Base-by-base conservation (phyloP, 1,140 invertebrate genomes). In the Pseudachorutes palmiensis region DNA sequence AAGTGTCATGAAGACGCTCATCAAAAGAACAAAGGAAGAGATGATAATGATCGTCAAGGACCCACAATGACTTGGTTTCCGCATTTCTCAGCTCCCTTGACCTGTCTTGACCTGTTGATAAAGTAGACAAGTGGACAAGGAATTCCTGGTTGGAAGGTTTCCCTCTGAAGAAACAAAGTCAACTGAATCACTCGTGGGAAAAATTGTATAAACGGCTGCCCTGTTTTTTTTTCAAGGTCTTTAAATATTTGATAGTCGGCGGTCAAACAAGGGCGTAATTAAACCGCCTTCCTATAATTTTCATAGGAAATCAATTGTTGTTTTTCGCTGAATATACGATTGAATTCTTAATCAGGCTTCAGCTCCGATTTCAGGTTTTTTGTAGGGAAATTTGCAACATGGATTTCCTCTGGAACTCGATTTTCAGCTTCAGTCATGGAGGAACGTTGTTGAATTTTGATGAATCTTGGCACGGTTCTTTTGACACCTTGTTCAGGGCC, bases 181-280 rank as follows among this genome's bases (percentile, higher is more conserved):
- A n/a, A n/a, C n/a, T n/a, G 36, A 45, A 9, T 45, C 9, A 45
- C 36, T 45, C 19, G 9, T 45, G 19, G 36, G 36, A 19, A 45
- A 19, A 12, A 12, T 45, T 9, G 19, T 12, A 45, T 45, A 12
- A 19, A 45, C 9, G 19, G 19, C 36, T 45, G 36, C 9, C 9
- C 36, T 45, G 36, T 45, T 45, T n/a, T n/a, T n/a, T n/a, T 45
- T 45, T 45, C 36, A 45, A 45, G 36, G 36, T 45, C 36, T 45
- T 9, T 45, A 19, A 45, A 45, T 45, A 45, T 45, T 45, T 45
- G 36, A 45, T 45, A 45, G 36, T 12, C 19, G 36, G 19, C 19
- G 36, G 9, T 45, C 36, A 45, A 45, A 45, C 36, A 45, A 45
- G 9, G 36, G 36, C 36, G 36, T 45, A 45, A 45, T 45, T 45